phyloP scores from a whole-genome alignment of 2,888 invertebrate genomes.

The Ophion costatus region DNA sequence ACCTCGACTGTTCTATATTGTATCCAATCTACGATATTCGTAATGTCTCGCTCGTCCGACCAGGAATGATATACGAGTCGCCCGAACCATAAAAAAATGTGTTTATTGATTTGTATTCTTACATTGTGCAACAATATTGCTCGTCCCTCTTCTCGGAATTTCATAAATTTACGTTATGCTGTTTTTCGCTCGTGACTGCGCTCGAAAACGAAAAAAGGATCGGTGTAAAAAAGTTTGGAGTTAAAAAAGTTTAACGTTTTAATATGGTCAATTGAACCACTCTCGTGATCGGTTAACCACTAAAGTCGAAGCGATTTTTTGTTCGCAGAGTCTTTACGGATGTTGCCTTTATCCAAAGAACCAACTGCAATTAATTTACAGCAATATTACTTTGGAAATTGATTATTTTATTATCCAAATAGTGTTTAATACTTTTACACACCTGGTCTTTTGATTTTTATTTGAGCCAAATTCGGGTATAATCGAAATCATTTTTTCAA shows the following conservation, averaged over 20 bases:
- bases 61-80: constrained; percentile 57
- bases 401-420: no score
- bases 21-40: constrained; percentile 53
- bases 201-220: not conserved
- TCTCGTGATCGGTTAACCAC: not conserved
- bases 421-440: no score
- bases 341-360: no score
- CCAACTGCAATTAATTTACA: no score
- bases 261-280: no score
- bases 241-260: no score
- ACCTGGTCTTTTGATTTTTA: no score
- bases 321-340: no score
- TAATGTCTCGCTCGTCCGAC: constrained; percentile 48
- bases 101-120: constrained; percentile 49
- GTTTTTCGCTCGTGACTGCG: not conserved
- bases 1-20: constrained; percentile 52
- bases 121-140: constrained; percentile 55
- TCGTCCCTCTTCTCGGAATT: constrained; percentile 45
- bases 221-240: no score
- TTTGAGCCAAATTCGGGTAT: no score
- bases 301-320: not conserved
- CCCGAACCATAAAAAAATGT: constrained; percentile 53
- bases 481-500: no score
- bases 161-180: not conserved
- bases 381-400: no score